These are phyloP conservation scores for Sarcophaga bullata DNA, from an alignment of 1,140 invertebrate species.

Conservation along the genomic window DNA sequence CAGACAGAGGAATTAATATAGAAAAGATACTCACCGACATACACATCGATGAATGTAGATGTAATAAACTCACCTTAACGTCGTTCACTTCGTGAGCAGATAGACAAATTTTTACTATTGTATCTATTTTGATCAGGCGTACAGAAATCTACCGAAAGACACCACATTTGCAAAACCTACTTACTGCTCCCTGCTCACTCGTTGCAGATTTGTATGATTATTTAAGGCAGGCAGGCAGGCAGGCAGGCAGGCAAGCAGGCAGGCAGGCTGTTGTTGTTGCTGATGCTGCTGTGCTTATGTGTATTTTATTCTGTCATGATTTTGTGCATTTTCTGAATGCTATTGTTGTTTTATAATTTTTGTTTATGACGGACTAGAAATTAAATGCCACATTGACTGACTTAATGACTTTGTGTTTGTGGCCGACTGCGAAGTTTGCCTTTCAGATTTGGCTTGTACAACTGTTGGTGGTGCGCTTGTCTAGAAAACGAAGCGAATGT, in stretches of 20 bases:
- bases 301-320: background rate
- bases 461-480: background rate
- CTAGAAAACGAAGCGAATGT: background rate
- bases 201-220: too few species aligned
- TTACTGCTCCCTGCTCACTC: too few species aligned
- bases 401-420: background rate
- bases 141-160: background rate
- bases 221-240: background rate
- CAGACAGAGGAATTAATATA: background rate
- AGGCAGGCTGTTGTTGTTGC: background rate
- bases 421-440: too few species aligned
- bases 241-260: background rate
- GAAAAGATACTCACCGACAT: background rate
- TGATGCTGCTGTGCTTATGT: background rate
- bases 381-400: background rate
- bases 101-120: constrained; percentile 36
- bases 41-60: background rate
- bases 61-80: background rate
- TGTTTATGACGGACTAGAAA: background rate
- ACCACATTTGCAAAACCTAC: background rate
- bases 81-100: background rate
- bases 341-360: background rate
- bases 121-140: constrained; percentile 34
- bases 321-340: background rate
- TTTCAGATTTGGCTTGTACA: background rate